A percentile compares a stretch with the other conserved stretches of the same genome.
Evolutionary conservation across 2,113 vertebrate genomes (phyloP).

Genomic region (Asarcornis scutulata): DNA sequence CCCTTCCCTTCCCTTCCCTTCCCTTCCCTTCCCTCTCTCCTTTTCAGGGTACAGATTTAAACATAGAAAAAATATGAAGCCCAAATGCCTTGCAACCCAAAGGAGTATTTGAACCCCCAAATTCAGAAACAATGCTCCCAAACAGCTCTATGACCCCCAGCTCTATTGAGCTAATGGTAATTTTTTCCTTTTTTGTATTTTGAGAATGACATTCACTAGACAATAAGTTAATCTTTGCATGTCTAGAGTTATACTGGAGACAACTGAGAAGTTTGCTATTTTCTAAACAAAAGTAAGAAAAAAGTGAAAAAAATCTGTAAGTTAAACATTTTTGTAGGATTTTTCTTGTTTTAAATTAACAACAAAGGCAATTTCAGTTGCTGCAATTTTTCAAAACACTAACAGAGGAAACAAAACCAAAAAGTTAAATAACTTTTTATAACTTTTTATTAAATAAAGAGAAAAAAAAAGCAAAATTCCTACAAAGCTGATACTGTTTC

Average conservation of each 20-base stretch:
- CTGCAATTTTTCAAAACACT: not conserved
- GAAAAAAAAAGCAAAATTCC: not conserved
- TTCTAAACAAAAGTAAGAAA: not conserved
- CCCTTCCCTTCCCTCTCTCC: not conserved
- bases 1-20: no score
- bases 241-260: not conserved
- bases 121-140: no score
- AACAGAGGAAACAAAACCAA: not conserved
- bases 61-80: no score
- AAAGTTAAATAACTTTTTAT: not conserved
- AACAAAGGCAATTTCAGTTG: not conserved
- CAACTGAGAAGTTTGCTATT: not conserved
- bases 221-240: not conserved
- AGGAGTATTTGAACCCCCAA: no score
- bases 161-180: no score
- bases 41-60: not conserved
- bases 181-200: no score
- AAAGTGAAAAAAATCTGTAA: not conserved
- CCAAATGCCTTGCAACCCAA: no score
- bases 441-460: not conserved
- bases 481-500: not conserved
- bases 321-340: no score
- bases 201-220: not conserved
- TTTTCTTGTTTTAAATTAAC: not conserved
- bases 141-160: no score